Evolutionary conservation across 2,797 vertebrate genomes (phyloP), one percentile per base, ranked within the genome.

Genomic region (Pangasius mekongensis): DNA sequence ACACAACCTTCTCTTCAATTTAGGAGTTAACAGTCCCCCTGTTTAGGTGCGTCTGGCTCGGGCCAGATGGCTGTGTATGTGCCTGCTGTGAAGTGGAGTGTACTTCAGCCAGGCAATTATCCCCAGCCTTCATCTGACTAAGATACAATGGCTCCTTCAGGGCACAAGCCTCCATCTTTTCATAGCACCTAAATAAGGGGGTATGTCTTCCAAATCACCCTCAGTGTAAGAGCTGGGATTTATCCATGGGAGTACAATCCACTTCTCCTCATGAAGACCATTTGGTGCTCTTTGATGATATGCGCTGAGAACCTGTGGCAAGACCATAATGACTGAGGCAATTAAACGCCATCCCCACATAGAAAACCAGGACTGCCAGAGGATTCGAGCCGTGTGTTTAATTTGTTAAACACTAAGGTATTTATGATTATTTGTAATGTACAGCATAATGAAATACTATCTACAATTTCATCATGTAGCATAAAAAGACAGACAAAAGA

Each of bases 211-310:
- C 62, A 87, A 89, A 85, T 82, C 74, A 69, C 81, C 83, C 84
- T 84, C 73, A 13, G 73, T 83, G 67, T 82, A 81, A 87, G 86
- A 27, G 47, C 78, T 64, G 80, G 47, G 60, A 80, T 87, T 87
- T 90, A 73, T 84, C 85, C 62, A 36, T 81, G 43, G 54, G 47
- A 91, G 86, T 90, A 90, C 77, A 62, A 67, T 88, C 80, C 91
- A 86, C 84, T 89, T 90, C 69, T 69, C 39, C 60, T 90, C 88
- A 90, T 92, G 69, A 88, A 83, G 87, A 81, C 87, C 67, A 85
- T 87, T 87, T 88, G 22, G 30, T 87, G 83, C 71, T 47, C 62
- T 84, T 83, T 86, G 78, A 87, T 76, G 89, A 54, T 33, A 39
- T 24, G 27, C 4, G 24, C 30, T 20, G 20, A 64, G 58, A 86